phyloP scores from a whole-genome alignment of 2,888 invertebrate species.

The Zhuqinia jingwanae region DNA sequence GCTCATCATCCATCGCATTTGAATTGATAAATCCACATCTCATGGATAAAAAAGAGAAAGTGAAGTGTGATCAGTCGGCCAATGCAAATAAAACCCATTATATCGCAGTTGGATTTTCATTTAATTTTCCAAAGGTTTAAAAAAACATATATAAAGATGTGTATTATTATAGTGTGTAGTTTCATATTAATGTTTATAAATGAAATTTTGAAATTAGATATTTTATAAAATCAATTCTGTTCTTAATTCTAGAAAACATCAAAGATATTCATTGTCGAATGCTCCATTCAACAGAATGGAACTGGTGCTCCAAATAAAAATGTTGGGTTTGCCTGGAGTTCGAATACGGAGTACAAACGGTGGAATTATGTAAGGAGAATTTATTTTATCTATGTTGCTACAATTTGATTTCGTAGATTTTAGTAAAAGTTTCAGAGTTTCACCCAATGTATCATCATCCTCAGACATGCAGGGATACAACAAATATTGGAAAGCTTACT shows the following conservation, averaged over 20 bases:
- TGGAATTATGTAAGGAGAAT: conserved; percentile 16
- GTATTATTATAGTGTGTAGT: too few species aligned
- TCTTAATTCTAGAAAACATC: neutral
- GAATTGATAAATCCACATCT: neutral
- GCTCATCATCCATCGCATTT: neutral
- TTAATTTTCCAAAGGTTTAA: neutral
- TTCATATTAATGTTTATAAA: neutral
- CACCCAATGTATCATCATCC: too few species aligned
- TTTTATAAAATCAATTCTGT: neutral
- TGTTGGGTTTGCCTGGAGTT: conserved; percentile 9
- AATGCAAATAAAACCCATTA: neutral
- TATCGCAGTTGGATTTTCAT: conserved; percentile 25
- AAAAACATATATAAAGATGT: too few species aligned
- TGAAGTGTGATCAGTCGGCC: neutral
- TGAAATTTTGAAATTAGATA: neutral
- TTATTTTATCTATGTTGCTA: too few species aligned
- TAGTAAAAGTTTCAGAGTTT: too few species aligned
- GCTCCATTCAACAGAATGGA: neutral
- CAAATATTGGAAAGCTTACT: neutral
- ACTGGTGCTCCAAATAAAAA: neutral
- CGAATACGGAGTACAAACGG: neutral
- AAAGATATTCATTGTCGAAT: conserved; percentile 2
- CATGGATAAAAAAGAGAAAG: neutral
- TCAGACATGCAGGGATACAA: conserved; percentile 7
- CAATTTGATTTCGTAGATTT: too few species aligned